These are phyloP conservation scores for Clanis bilineata DNA, from an alignment of 2,888 invertebrate species.

Conservation along the genomic window DNA sequence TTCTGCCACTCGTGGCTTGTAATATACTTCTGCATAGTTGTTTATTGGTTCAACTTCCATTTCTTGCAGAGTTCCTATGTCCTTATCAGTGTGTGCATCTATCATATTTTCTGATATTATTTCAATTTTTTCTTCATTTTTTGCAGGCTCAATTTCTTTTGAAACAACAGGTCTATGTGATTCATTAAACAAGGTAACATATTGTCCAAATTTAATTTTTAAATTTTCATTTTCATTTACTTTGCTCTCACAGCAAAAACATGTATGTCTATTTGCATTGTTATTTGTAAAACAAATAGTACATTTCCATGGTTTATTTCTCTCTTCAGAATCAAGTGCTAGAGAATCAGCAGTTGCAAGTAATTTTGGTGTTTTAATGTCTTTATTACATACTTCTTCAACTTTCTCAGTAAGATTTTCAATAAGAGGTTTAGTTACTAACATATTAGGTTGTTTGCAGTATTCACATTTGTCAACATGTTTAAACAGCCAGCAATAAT, in stretches of 20 bases:
- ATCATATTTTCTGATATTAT: slow-evolving; percentile 13
- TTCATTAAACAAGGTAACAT: neutral
- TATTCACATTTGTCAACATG: slow-evolving; percentile 39
- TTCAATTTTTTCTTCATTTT: slow-evolving; percentile 12
- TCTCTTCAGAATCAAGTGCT: neutral
- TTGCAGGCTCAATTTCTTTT: neutral
- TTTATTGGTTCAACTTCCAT: neutral
- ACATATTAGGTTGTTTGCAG: slow-evolving; percentile 38
- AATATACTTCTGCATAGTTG: neutral
- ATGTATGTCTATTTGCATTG: slow-evolving; percentile 35
- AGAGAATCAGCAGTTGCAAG: neutral
- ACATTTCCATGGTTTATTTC: slow-evolving; percentile 45
- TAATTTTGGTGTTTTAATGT: neutral
- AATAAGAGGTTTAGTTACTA: neutral
- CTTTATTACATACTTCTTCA: neutral
- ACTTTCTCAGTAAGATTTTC: neutral
- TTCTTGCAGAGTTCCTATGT: slow-evolving; percentile 16
- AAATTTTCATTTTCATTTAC: neutral
- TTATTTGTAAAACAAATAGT: slow-evolving; percentile 48
- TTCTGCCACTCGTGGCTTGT: neutral
- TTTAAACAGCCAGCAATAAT: slow-evolving; percentile 51
- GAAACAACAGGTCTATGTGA: slow-evolving; percentile 7
- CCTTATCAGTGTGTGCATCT: slow-evolving; percentile 21
- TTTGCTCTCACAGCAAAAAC: slow-evolving; percentile 51
- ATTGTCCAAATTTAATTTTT: slow-evolving; percentile 19